Percentiles rank a stretch among this genome's conserved stretches.
phyloP scores from a whole-genome alignment of 2,113 vertebrate species.

The Entelurus aequoreus region DNA sequence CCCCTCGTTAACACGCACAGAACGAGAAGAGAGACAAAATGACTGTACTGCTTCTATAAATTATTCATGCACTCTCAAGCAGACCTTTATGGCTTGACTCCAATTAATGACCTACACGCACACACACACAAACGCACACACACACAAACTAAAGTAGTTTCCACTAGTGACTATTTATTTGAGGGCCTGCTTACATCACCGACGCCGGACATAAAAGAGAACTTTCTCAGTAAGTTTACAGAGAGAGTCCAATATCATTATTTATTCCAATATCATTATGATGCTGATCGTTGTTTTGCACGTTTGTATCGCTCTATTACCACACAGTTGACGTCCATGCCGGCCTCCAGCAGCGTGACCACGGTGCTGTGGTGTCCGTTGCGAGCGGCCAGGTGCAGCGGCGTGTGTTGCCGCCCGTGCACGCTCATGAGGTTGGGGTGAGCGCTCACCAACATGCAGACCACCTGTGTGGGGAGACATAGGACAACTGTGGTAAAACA shows the following conservation, averaged over 20 bases:
- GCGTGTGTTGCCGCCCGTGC: constrained; percentile 83
- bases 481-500: neutral
- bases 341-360: constrained; percentile 85
- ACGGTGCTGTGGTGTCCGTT: constrained; percentile 91
- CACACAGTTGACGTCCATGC: constrained; percentile 94
- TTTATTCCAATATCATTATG: too few species aligned
- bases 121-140: constrained; percentile 1
- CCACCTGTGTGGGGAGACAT: constrained; percentile 65
- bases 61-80: constrained; percentile 58
- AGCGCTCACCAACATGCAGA: constrained; percentile 88
- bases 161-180: constrained; percentile 26
- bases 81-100: constrained; percentile 40
- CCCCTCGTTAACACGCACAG: constrained; percentile 15
- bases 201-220: neutral
- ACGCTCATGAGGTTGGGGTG: constrained; percentile 91
- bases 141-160: constrained; percentile 13
- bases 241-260: neutral
- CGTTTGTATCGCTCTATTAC: constrained; percentile 62
- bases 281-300: too few species aligned
- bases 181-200: constrained; percentile 18
- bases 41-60: constrained; percentile 35
- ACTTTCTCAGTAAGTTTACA: neutral
- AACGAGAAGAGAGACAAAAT: neutral
- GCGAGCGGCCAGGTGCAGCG: constrained; percentile 92
- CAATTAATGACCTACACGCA: constrained; percentile 49